Conservation (phyloP, 92 coral and sea anemone genomes). For the Epizoanthus ramosus region DNA sequence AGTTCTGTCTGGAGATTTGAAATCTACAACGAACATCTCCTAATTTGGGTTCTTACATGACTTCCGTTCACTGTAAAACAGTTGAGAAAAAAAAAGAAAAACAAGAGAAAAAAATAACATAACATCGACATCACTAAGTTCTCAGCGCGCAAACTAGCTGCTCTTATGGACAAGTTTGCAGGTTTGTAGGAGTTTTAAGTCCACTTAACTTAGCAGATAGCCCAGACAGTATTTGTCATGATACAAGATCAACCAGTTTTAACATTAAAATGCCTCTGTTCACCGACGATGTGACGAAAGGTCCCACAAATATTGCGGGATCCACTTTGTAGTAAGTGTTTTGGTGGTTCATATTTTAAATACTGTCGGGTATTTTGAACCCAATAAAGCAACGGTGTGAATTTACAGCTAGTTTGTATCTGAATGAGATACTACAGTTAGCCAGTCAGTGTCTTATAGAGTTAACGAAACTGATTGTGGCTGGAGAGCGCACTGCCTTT, state of each 20-base stretch:
- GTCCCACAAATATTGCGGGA: constrained; percentile 20
- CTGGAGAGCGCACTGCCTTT: too few species aligned
- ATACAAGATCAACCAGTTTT: background rate
- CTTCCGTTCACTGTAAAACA: too few species aligned
- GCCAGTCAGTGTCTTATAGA: background rate
- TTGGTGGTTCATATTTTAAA: background rate
- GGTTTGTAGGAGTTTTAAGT: constrained; percentile 16
- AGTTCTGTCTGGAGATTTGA: too few species aligned
- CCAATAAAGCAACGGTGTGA: constrained; percentile 10
- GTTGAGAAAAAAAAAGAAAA: too few species aligned
- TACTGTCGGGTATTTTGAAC: constrained; percentile 14
- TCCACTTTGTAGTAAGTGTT: constrained; percentile 10
- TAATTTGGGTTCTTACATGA: too few species aligned
- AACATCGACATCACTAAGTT: constrained; percentile 17
- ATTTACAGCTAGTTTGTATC: constrained; percentile 16
- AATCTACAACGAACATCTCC: too few species aligned
- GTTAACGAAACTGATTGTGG: too few species aligned
- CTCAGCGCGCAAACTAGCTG: constrained; percentile 14
- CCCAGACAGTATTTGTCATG: constrained; percentile 20
- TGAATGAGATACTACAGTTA: constrained; percentile 11
- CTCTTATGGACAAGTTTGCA: background rate
- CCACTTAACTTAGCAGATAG: constrained; percentile 22
- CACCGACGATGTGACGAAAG: constrained; percentile 5
- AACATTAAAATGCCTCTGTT: too few species aligned
- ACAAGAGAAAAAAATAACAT: too few species aligned